These are phyloP conservation scores for Aphaenogaster rudis DNA, from an alignment of 1,140 invertebrate species.

Conservation along the genomic window DNA sequence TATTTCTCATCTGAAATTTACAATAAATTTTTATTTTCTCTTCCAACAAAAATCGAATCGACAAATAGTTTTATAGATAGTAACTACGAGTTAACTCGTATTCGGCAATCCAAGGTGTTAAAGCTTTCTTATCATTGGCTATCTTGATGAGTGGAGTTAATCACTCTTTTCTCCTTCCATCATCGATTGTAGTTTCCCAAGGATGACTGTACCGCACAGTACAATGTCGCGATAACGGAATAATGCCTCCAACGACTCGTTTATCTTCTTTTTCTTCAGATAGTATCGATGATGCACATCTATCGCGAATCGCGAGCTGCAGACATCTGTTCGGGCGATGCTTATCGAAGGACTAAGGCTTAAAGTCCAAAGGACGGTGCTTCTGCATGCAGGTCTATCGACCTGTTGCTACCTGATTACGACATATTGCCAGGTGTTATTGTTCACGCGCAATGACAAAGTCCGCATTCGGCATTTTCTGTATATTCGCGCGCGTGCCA, in stretches of 20 bases:
- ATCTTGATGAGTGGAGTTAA: background rate
- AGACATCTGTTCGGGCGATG: background rate
- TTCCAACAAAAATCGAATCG: background rate
- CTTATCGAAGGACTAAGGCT: slow-evolving; percentile 29
- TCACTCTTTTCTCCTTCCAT: background rate
- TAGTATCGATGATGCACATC: slow-evolving; percentile 16
- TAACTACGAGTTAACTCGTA: background rate
- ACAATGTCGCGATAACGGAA: background rate
- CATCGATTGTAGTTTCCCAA: background rate
- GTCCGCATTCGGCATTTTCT: background rate
- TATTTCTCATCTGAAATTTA: background rate
- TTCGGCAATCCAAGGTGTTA: background rate
- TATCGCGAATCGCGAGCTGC: background rate
- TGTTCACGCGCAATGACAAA: slow-evolving; percentile 19
- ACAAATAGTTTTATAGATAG: background rate
- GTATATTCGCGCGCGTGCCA: background rate
- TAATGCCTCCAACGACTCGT: background rate
- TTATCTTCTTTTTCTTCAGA: slow-evolving; percentile 8
- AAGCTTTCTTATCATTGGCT: background rate
- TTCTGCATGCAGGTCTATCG: background rate
- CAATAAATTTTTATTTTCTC: slow-evolving; percentile 1
- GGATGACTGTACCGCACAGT: background rate
- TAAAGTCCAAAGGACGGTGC: slow-evolving; percentile 45
- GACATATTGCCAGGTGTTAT: background rate
- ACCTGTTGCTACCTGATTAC: background rate